A percentile compares a stretch with the other conserved stretches of the same genome.
Evolutionary conservation across 2,888 invertebrate species (phyloP).

Genomic region (Orthosia gracilis): DNA sequence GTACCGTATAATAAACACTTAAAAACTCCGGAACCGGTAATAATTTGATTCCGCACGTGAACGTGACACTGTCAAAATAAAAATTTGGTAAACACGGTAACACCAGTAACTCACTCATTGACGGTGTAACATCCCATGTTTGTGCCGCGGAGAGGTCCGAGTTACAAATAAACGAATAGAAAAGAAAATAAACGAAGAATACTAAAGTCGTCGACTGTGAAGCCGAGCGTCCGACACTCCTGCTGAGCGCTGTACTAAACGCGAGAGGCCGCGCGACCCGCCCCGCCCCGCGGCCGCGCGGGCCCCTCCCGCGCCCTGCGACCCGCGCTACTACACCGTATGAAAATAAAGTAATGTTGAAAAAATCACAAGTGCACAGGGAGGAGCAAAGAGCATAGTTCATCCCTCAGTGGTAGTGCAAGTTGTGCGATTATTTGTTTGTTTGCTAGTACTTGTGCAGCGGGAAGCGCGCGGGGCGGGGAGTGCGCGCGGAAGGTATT

Average conservation of each 20-base stretch:
- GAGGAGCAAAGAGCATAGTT: slow-evolving; percentile 69
- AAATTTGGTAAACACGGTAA: slow-evolving; percentile 78
- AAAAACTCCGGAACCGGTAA: slow-evolving; percentile 90
- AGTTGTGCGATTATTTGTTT: slow-evolving; percentile 70
- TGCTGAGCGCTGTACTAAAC: slow-evolving; percentile 91
- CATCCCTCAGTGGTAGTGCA: slow-evolving; percentile 67
- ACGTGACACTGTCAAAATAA: slow-evolving; percentile 90
- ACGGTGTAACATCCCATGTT: slow-evolving; percentile 81
- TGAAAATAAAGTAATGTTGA: slow-evolving; percentile 82
- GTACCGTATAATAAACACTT: slow-evolving; percentile 88
- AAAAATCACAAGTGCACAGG: slow-evolving; percentile 81
- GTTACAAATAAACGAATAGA: slow-evolving; percentile 90
- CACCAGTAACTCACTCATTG: slow-evolving; percentile 81
- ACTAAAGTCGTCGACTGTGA: slow-evolving; percentile 88
- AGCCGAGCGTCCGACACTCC: slow-evolving; percentile 91
- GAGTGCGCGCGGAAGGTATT: slow-evolving; percentile 77
- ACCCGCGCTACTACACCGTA: slow-evolving; percentile 83
- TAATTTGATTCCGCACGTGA: slow-evolving; percentile 88
- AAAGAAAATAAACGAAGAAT: slow-evolving; percentile 91
- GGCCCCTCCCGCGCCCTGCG: slow-evolving; percentile 82
- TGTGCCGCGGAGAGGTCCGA: slow-evolving; percentile 79
- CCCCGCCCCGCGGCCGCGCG: slow-evolving; percentile 81
- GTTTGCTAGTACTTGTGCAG: slow-evolving; percentile 72
- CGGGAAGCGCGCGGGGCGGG: slow-evolving; percentile 60
- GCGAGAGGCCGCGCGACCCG: slow-evolving; percentile 87